phyloP scores from a whole-genome alignment of 2,888 invertebrate species.

The Cantharis lateralis region DNA sequence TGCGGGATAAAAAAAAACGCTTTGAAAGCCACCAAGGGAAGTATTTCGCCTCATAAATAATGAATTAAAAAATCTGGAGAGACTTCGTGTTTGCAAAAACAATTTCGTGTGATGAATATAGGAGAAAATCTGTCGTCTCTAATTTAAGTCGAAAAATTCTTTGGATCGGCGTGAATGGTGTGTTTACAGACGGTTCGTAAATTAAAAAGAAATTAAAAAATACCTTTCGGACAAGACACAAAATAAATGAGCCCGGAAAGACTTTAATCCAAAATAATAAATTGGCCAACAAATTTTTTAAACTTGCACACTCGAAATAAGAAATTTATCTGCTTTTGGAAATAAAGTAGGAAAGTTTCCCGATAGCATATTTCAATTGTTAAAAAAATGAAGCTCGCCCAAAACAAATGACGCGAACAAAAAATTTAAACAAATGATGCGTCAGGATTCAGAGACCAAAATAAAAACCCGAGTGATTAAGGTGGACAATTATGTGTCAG shows the following conservation, averaged over 20 bases:
- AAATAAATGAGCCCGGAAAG: not conserved
- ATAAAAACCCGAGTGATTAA: not conserved
- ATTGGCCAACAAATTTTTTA: not conserved
- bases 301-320: not conserved
- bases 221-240: not conserved
- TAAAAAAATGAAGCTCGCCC: not conserved
- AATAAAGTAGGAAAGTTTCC: not conserved
- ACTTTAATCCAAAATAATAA: not conserved
- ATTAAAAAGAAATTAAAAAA: not conserved
- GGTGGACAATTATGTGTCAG: constrained; percentile 26
- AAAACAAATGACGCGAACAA: not conserved
- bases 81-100: not conserved
- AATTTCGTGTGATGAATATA: not conserved
- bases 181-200: not conserved
- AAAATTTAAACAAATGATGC: not conserved
- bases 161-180: not conserved
- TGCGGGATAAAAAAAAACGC: not conserved
- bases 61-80: not conserved
- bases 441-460: not conserved
- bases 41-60: not conserved
- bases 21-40: not conserved
- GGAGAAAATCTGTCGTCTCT: not conserved
- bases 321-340: not conserved
- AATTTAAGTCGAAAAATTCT: not conserved
- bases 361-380: not conserved